A percentile compares a stretch with the other conserved stretches of the same genome.
phyloP scores from a whole-genome alignment of 2,797 vertebrate species.

The Coracias cyanogaster region DNA sequence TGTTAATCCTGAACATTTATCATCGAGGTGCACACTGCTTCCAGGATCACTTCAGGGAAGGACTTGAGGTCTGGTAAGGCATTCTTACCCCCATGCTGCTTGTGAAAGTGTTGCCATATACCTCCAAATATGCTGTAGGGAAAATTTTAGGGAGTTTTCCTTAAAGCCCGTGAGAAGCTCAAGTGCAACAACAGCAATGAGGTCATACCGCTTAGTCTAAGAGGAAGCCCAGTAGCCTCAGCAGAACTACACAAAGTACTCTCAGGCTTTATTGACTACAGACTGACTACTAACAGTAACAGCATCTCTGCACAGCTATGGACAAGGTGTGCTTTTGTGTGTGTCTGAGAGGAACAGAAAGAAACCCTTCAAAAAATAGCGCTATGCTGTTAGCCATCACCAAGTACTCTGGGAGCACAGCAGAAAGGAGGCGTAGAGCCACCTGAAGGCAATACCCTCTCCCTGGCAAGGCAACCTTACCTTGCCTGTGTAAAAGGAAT shows the following conservation, averaged over 20 bases:
- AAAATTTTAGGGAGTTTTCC: background rate
- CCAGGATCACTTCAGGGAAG: background rate
- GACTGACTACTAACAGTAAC: background rate
- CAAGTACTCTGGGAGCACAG: background rate
- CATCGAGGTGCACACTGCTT: background rate
- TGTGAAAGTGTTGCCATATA: background rate
- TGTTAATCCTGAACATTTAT: background rate
- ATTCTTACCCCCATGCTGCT: background rate
- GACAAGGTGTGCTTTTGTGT: background rate
- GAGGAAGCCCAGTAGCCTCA: background rate
- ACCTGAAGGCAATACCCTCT: background rate
- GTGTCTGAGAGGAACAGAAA: background rate
- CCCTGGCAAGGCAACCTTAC: background rate
- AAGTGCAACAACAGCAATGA: background rate
- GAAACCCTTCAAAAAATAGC: background rate
- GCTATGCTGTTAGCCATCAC: background rate
- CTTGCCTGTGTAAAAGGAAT: background rate
- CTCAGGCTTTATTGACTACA: background rate
- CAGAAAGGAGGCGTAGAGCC: background rate
- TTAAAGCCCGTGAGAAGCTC: background rate
- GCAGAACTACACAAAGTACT: background rate
- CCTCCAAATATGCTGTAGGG: background rate
- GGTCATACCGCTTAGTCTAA: background rate
- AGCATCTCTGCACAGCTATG: background rate
- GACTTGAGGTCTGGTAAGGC: background rate